These are phyloP conservation scores for Cephalotes varians DNA, from an alignment of 2,888 invertebrate genomes.

Conservation along the genomic window DNA sequence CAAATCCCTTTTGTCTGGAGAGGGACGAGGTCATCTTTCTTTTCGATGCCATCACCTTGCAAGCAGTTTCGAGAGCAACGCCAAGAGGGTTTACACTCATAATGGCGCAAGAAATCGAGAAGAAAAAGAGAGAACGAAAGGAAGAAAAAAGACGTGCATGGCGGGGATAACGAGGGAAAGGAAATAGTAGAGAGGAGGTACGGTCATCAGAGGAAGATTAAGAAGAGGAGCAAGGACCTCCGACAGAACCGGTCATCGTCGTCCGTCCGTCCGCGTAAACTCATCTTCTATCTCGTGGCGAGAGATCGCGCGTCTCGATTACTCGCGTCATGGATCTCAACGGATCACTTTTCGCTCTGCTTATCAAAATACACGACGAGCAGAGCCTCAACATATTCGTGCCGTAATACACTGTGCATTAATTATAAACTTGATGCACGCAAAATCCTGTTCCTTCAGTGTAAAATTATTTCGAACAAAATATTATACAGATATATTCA, in stretches of 20 bases:
- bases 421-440: neutral
- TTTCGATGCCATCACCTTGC: conserved; percentile 65
- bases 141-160: conserved; percentile 58
- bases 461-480: neutral
- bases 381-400: neutral
- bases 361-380: conserved; percentile 7
- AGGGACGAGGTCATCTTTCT: conserved; percentile 63
- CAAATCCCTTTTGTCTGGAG: conserved; percentile 50
- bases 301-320: conserved; percentile 64
- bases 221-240: conserved; percentile 77
- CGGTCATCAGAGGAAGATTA: conserved; percentile 74
- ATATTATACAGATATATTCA: too few species aligned
- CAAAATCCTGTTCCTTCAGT: neutral
- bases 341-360: conserved; percentile 13
- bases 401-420: neutral
- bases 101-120: conserved; percentile 56
- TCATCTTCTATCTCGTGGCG: conserved; percentile 64
- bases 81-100: conserved; percentile 55
- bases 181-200: conserved; percentile 63
- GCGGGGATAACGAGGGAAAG: conserved; percentile 71
- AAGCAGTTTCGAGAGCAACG: conserved; percentile 69
- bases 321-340: conserved; percentile 53
- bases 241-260: conserved; percentile 74
- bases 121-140: conserved; percentile 23
- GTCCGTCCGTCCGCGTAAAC: conserved; percentile 71